These are phyloP conservation scores for Lagorchestes hirsutus DNA, from an alignment of 2,797 vertebrate species.

Conservation along the genomic window DNA sequence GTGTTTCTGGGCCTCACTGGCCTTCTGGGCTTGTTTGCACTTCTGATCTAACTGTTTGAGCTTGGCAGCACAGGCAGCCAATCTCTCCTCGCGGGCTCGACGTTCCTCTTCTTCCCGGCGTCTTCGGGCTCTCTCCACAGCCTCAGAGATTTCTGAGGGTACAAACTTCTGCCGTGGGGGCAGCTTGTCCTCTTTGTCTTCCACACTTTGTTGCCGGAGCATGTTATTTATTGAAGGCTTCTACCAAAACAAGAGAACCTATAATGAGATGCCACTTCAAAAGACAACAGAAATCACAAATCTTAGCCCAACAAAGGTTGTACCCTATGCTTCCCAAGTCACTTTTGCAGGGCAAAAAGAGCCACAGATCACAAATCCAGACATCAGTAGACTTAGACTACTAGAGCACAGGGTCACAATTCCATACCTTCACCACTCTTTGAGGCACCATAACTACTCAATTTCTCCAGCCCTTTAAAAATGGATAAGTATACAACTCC, in stretches of 20 bases:
- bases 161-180: conserved; percentile 92
- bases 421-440: background rate
- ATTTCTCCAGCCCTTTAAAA: background rate
- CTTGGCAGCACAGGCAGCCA: conserved; percentile 97
- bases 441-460: background rate
- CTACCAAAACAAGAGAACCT: conserved; percentile 79
- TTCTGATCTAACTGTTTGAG: conserved; percentile 98
- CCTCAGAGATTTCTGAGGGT: conserved; percentile 95
- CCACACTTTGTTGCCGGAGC: conserved; percentile 87
- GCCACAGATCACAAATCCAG: fast-evolving
- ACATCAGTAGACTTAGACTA: background rate
- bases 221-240: conserved; percentile 81
- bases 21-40: conserved; percentile 89
- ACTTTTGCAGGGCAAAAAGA: background rate
- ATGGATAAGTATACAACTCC: fast-evolving
- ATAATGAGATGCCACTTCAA: background rate
- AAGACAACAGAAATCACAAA: background rate
- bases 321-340: fast-evolving
- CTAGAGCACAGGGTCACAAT: background rate
- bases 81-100: conserved; percentile 93
- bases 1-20: conserved; percentile 87
- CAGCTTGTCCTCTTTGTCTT: conserved; percentile 93
- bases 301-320: fast-evolving
- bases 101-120: conserved; percentile 97
- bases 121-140: conserved; percentile 94